These are phyloP conservation scores for Opisthograptis luteolata DNA, from an alignment of 2,888 invertebrate genomes.

Conservation along the genomic window DNA sequence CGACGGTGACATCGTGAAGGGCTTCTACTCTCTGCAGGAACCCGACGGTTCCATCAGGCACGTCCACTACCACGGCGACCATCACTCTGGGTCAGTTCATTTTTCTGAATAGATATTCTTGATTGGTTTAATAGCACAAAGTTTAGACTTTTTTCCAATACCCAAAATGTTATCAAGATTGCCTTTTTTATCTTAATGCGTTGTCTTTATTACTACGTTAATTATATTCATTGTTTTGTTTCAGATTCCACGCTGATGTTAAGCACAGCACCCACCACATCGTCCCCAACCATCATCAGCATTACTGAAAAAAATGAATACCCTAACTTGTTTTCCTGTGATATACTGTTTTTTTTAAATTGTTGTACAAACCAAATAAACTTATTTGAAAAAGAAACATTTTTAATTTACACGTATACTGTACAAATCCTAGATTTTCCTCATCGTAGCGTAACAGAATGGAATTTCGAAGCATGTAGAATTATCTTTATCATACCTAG, in stretches of 20 bases:
- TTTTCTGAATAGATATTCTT: too few species aligned
- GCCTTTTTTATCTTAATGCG: too few species aligned
- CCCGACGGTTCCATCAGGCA: slow-evolving; percentile 80
- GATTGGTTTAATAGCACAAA: too few species aligned
- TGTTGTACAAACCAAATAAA: slow-evolving; percentile 26
- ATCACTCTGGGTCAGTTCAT: slow-evolving; percentile 71
- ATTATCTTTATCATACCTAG: too few species aligned
- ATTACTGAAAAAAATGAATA: slow-evolving; percentile 38
- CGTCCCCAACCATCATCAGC: slow-evolving; percentile 58
- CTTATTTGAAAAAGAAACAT: too few species aligned
- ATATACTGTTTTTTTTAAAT: slow-evolving; percentile 28
- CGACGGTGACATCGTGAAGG: slow-evolving; percentile 76
- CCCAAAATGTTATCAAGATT: too few species aligned
- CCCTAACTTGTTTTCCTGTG: slow-evolving; percentile 15
- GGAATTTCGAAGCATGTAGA: too few species aligned
- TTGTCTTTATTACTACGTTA: too few species aligned
- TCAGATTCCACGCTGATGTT: slow-evolving; percentile 76
- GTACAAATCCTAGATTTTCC: too few species aligned
- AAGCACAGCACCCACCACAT: slow-evolving; percentile 72
- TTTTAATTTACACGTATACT: too few species aligned
- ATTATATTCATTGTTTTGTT: slow-evolving; percentile 33
- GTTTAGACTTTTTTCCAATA: background rate
- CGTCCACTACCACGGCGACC: slow-evolving; percentile 79
- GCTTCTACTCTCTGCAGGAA: slow-evolving; percentile 79
- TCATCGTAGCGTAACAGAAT: too few species aligned